Percentiles rank a stretch among this genome's conserved stretches.
These are phyloP conservation scores for Caenorhabditis afra DNA, from an alignment of 2,888 invertebrate genomes.

Conservation along the genomic window DNA sequence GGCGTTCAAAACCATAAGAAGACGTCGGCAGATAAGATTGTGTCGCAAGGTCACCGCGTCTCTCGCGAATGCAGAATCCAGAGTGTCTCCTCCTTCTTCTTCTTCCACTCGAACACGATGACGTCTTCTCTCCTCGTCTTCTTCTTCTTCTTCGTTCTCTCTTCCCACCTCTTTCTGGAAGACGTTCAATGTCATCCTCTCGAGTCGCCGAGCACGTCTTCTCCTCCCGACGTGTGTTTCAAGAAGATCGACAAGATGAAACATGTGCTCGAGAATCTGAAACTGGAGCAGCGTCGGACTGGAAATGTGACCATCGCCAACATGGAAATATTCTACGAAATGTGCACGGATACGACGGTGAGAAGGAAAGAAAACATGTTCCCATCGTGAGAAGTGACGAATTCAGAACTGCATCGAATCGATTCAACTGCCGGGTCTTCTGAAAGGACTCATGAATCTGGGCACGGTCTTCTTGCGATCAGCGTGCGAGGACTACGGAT, in stretches of 20 bases:
- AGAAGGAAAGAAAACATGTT: too few species aligned
- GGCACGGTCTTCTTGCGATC: constrained; percentile 24
- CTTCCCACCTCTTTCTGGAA: too few species aligned
- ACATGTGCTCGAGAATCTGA: constrained; percentile 26
- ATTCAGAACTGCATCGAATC: constrained; percentile 33
- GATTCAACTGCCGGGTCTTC: constrained; percentile 18
- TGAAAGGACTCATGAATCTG: constrained; percentile 19
- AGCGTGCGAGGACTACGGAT: constrained; percentile 34
- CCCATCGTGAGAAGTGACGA: too few species aligned
- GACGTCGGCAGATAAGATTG: too few species aligned
- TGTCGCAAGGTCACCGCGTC: too few species aligned
- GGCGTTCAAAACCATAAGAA: too few species aligned
- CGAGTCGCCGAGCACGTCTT: background rate
- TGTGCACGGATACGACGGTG: constrained; percentile 36
- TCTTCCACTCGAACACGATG: too few species aligned
- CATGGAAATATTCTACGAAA: constrained; percentile 31
- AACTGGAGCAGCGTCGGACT: constrained; percentile 20
- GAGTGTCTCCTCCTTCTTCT: too few species aligned
- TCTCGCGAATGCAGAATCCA: too few species aligned
- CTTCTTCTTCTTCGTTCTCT: background rate
- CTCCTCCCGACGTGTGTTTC: background rate
- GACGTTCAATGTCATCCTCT: background rate
- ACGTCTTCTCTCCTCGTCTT: background rate
- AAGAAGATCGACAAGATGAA: constrained; percentile 27
- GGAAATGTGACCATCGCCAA: constrained; percentile 36